Conservation (phyloP, 2,113 vertebrate genomes). For the Tachysurus vachellii region DNA sequence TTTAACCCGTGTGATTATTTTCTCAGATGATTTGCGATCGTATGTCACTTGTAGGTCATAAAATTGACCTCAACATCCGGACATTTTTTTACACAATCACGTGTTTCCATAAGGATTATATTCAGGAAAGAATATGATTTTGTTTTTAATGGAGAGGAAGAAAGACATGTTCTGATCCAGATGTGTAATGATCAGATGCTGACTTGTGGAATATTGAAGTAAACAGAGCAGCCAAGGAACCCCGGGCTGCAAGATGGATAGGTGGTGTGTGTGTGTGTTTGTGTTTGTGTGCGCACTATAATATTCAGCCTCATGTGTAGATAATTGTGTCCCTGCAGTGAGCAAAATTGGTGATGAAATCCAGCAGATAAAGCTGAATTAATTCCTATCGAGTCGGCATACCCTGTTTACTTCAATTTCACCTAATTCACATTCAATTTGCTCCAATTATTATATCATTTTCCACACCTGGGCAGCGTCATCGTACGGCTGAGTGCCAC, state of each 20-base stretch:
- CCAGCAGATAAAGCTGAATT: slow-evolving; percentile 52
- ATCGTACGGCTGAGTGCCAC: background rate
- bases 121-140: slow-evolving; percentile 1
- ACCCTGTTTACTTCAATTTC: slow-evolving; percentile 55
- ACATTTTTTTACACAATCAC: background rate
- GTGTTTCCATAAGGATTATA: background rate
- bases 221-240: slow-evolving; percentile 42
- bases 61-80: too few relatives aligned
- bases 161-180: slow-evolving; percentile 21
- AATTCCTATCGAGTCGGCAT: slow-evolving; percentile 49
- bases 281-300: background rate
- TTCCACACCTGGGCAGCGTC: slow-evolving; percentile 44
- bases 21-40: background rate
- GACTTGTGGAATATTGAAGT: slow-evolving; percentile 29
- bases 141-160: background rate
- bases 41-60: background rate
- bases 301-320: slow-evolving; percentile 49
- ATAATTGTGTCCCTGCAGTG: slow-evolving; percentile 55
- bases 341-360: slow-evolving; percentile 51
- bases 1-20: background rate
- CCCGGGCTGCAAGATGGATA: slow-evolving; percentile 36
- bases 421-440: slow-evolving; percentile 54
- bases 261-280: slow-evolving; percentile 16
- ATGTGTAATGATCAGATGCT: slow-evolving; percentile 28
- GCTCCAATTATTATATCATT: slow-evolving; percentile 53